Evolutionary conservation across 2,113 vertebrate species (phyloP).

Genomic region (Pseudopipra pipra): DNA sequence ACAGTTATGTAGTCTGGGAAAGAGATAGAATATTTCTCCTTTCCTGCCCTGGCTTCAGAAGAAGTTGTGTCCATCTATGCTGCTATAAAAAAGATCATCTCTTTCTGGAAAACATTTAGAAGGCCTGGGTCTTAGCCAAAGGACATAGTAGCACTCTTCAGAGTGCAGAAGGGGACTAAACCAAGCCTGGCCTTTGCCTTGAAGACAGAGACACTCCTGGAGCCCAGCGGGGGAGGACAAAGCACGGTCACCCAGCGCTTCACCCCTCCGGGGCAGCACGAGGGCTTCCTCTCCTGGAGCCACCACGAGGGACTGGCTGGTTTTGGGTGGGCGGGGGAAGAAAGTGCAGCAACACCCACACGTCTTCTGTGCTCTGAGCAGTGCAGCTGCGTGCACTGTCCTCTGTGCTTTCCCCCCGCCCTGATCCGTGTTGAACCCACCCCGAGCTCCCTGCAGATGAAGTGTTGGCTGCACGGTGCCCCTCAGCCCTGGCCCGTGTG

Average conservation of each 20-base stretch:
- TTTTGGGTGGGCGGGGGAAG: not conserved
- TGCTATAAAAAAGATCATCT: not conserved
- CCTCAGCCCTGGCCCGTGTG: fast-evolving
- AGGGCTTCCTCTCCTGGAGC: not conserved
- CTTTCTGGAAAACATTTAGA: not conserved
- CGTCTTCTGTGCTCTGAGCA: not conserved
- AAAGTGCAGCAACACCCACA: not conserved
- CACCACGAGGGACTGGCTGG: fast-evolving
- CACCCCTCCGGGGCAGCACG: not conserved
- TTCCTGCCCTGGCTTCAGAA: not conserved
- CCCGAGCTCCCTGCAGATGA: not conserved
- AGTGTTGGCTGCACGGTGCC: not conserved
- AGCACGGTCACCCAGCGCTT: not conserved
- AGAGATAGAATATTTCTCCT: not conserved
- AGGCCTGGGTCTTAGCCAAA: not conserved
- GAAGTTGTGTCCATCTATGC: not conserved
- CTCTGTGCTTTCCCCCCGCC: not conserved
- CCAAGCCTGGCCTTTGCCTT: not conserved
- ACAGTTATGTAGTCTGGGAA: not conserved
- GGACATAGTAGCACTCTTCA: not conserved
- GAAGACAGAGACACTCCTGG: not conserved
- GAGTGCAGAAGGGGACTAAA: not conserved
- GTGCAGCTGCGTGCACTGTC: not conserved
- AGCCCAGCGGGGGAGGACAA: not conserved
- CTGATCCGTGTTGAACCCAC: fast-evolving